A percentile compares a stretch with the other conserved stretches of the same genome.
Evolutionary conservation across 2,113 vertebrate genomes (phyloP).

Genomic region (Elaphurus davidianus): DNA sequence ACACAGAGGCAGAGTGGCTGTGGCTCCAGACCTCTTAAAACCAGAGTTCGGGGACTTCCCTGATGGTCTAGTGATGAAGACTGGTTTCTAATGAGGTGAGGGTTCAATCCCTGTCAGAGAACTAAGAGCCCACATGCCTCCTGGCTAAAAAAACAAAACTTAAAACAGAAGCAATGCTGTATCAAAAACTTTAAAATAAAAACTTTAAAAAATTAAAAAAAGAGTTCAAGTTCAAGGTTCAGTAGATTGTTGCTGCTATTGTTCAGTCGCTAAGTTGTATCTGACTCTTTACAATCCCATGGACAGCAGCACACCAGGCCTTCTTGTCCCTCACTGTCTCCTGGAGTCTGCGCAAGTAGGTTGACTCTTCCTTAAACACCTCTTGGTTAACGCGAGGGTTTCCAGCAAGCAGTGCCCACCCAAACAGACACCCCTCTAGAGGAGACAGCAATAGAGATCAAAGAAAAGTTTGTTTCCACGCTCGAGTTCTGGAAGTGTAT

Average conservation of each 20-base stretch:
- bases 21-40: background rate
- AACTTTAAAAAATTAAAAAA: background rate
- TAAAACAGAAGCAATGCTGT: background rate
- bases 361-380: background rate
- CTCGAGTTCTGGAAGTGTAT: background rate
- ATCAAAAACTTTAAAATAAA: background rate
- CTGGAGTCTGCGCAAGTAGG: background rate
- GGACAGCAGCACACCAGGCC: background rate
- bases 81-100: background rate
- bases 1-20: accelerated
- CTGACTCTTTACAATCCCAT: background rate
- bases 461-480: accelerated
- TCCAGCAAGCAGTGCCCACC: background rate
- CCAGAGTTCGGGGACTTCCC: background rate
- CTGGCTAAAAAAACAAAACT: background rate
- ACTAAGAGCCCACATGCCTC: background rate
- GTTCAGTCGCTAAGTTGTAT: background rate
- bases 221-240: background rate
- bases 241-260: background rate
- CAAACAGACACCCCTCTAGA: accelerated
- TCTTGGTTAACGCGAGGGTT: accelerated
- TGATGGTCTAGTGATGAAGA: background rate
- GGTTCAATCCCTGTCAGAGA: background rate
- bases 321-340: background rate
- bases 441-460: accelerated